Evolutionary conservation across 2,113 vertebrate species (phyloP), one percentile per base, ranked within the genome.

Genomic region (Tetrao urogallus): DNA sequence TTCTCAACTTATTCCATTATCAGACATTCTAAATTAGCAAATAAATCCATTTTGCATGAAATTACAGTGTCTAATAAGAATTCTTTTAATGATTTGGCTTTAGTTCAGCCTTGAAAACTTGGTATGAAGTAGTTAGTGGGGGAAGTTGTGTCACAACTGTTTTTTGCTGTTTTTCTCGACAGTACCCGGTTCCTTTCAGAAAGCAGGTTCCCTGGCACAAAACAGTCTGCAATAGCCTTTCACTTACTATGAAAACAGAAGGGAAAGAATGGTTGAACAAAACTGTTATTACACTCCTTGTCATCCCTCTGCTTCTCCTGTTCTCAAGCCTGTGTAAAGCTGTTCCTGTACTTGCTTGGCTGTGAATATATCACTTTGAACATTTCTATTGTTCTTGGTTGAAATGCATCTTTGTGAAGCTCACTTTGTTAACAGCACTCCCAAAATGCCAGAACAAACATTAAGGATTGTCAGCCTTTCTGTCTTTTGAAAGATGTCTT

Each of bases 241-340:
- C 81, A 48, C 86, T 70, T 74, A 21, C 56, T 91, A 42, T 65
- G 86, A 95, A 96, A 80, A 82, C 27, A 94, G 79, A 72, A 95
- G 66, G 73, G 92, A 89, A 96, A 87, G 52, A 89, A 83, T 7
- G 12, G 20, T 36, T 4, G 6, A 36, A 42, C 56, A 88, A 32
- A 63, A 66, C 73, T 66, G 73, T 70, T 19, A 10, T 91, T 91
- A 88, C 66, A 38, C 30, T 67, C 84, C 75, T 74, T 27, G 73
- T 61, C 79, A 82, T 71, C 28, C 57, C 47, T 86, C 52, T 30
- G 28, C 78, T 90, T 88, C 20, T 71, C 34, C 40, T 56, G 3
- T 60, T 80, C 76, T 87, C 54, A 70, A 76, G 61, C 52, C 87
- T 40, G 58, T 0, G 0, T 61, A 71, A 45, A 89, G 69, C 72